Percentiles rank a stretch among this genome's conserved stretches.
phyloP scores from a whole-genome alignment of 1,140 invertebrate species.

The Anadara kagoshimensis region DNA sequence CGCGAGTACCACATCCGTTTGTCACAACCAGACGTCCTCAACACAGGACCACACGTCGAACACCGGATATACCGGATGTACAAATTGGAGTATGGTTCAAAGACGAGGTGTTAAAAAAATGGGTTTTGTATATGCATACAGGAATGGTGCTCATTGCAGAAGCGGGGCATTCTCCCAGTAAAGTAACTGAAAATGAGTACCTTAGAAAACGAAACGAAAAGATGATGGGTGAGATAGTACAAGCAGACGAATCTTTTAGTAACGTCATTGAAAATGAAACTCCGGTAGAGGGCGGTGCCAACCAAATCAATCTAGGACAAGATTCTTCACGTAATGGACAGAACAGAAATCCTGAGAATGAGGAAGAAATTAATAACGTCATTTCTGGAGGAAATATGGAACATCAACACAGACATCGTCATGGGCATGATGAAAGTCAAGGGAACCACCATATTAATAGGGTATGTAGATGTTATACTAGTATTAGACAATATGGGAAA shows the following conservation, averaged over 20 bases:
- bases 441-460: background rate
- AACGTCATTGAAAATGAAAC: background rate
- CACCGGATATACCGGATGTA: slow-evolving; percentile 8
- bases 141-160: slow-evolving; percentile 24
- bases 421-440: slow-evolving; percentile 19
- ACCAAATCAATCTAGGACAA: background rate
- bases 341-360: background rate
- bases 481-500: too few species aligned
- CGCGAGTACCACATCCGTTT: background rate
- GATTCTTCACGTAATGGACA: background rate
- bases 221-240: background rate
- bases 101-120: slow-evolving; percentile 27
- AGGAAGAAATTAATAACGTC: background rate
- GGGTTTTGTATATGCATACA: slow-evolving; percentile 17
- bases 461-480: too few species aligned
- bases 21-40: background rate
- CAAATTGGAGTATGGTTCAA: slow-evolving; percentile 2
- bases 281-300: background rate
- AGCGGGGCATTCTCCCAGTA: slow-evolving; percentile 11
- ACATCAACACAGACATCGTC: slow-evolving; percentile 18
- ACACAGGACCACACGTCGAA: background rate
- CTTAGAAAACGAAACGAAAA: slow-evolving; percentile 8
- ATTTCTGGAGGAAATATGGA: background rate
- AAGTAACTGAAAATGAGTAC: slow-evolving; percentile 23
- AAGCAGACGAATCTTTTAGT: background rate